Evolutionary conservation across 2,888 invertebrate genomes (phyloP), one percentile per base, ranked within the genome.

Genomic region (Malacosoma neustria): DNA sequence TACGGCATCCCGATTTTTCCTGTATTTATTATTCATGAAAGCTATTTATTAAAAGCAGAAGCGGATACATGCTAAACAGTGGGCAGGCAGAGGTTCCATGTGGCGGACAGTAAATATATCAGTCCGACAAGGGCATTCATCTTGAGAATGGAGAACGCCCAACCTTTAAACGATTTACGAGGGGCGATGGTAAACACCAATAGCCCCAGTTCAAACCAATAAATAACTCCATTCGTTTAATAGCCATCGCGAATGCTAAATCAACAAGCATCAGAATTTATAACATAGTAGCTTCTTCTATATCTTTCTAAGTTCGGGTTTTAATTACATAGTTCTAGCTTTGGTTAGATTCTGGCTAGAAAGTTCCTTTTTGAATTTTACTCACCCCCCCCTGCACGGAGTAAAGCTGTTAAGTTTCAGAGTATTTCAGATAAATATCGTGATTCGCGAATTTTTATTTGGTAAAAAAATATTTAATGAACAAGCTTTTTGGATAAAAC

Each of bases 111-210:
- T 77, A 76, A 73, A 82, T 82, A 81, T 75, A 77, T 82, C 79
- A 79, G 72, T 33, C 69, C 61, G 79, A 75, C 74, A 72, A 68
- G 75, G 67, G 69, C 76, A 84, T 84, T 72, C 72, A 74, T 84
- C 82, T 80, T 73, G 62, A 75, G 72, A 72, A 75, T 71, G 71
- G 69, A 70, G 70, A 70, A 73, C 76, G 77, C 76, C 77, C 72
- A 76, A 72, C 79, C 81, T 77, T 80, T 77, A 77, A 76, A 74
- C 76, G 84, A 84, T 84, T 84, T 81, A 84, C 76, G 82, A 77
- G 70, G 74, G 74, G 65, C 65, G 52, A 58, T 65, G 61, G 72
- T 72, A 69, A 69, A 69, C 68, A 69, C 62, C 62, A 62, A 54
- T 56, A 61, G 57, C 59, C 57, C 55, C 56, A 54, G 57, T 61